Conservation (phyloP, 2,888 invertebrate species). For the Crossocerus cetratus region DNA sequence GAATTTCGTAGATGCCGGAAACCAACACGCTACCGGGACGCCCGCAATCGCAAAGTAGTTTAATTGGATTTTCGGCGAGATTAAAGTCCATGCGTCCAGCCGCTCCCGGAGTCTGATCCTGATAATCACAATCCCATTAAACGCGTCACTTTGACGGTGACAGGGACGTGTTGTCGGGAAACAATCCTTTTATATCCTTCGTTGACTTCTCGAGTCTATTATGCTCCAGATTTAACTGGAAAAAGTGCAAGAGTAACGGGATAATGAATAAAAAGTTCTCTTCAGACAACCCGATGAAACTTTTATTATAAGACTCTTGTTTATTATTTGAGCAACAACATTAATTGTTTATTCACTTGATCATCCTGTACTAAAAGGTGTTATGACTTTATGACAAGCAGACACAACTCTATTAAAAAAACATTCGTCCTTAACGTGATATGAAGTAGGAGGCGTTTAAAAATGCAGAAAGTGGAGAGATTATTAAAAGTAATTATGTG, state of each 20-base stretch:
- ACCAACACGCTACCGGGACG: slow-evolving; percentile 52
- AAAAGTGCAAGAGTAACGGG: no score
- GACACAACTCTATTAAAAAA: no score
- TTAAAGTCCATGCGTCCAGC: slow-evolving; percentile 59
- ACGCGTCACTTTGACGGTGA: not conserved
- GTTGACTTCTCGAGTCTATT: no score
- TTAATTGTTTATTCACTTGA: not conserved
- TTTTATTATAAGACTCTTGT: no score
- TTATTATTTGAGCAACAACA: not conserved
- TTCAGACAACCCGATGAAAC: not conserved
- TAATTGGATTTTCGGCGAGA: slow-evolving; percentile 71
- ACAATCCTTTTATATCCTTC: not conserved
- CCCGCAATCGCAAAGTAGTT: slow-evolving; percentile 65
- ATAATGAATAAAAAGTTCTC: not conserved
- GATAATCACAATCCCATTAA: slow-evolving; percentile 42
- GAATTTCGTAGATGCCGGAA: slow-evolving; percentile 61
- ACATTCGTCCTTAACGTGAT: no score
- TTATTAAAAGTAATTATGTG: no score
- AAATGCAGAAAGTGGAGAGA: no score
- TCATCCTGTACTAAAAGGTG: no score
- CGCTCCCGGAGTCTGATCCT: slow-evolving; percentile 47
- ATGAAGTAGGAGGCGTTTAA: no score
- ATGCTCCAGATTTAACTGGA: no score
- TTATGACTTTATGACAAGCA: no score
- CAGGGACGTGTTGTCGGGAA: not conserved